Percentiles rank a stretch among this genome's conserved stretches.
These are phyloP conservation scores for Arizona elegans DNA, from an alignment of 2,113 vertebrate species.

Conservation along the genomic window DNA sequence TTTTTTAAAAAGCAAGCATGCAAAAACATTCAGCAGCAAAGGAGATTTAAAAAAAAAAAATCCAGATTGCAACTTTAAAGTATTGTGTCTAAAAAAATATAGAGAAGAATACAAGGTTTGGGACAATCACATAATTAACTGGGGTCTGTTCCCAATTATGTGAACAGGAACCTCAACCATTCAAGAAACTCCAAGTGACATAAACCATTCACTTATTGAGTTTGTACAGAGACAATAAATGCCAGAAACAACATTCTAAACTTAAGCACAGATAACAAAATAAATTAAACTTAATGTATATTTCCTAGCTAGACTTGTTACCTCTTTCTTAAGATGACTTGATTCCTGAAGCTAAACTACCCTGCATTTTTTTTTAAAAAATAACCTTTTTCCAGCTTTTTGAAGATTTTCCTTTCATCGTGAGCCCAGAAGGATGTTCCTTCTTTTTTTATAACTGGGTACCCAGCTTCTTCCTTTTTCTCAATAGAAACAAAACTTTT, in stretches of 20 bases:
- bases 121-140: neutral
- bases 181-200: neutral
- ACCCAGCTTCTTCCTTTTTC: neutral
- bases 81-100: neutral
- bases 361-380: neutral
- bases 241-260: neutral
- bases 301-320: neutral
- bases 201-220: neutral
- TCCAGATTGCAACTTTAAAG: neutral
- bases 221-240: neutral
- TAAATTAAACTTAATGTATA: neutral
- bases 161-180: neutral
- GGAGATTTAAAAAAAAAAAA: neutral
- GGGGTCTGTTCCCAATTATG: neutral
- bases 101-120: neutral
- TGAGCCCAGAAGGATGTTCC: neutral
- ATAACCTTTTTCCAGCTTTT: neutral
- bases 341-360: neutral
- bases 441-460: neutral
- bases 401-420: neutral
- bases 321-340: neutral
- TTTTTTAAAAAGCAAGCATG: neutral
- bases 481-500: neutral
- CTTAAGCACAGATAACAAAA: neutral
- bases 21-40: neutral